Conservation (phyloP, 2,888 invertebrate genomes). For the Melanargia galathea region DNA sequence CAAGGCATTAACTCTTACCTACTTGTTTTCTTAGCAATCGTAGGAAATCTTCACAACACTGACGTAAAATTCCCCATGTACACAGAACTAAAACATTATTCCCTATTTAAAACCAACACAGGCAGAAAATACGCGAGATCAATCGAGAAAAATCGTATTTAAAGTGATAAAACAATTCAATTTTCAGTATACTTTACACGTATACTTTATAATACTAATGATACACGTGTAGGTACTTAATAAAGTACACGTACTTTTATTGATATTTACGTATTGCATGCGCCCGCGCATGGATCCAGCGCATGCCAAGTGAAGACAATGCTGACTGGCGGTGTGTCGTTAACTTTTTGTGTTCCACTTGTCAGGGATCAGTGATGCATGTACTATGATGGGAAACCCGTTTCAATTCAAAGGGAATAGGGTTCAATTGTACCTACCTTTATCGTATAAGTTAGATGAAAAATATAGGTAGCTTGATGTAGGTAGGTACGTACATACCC, state of each 20-base stretch:
- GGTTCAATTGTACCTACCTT: too few species aligned
- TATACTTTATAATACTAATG: too few species aligned
- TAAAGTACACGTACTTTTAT: neutral
- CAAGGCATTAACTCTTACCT: constrained; percentile 11
- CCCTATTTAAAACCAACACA: constrained; percentile 3
- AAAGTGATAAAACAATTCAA: neutral
- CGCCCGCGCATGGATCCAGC: constrained; percentile 39
- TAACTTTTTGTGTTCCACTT: constrained; percentile 33
- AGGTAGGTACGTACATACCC: neutral
- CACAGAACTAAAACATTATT: neutral
- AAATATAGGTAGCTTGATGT: too few species aligned
- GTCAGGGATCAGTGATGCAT: constrained; percentile 30
- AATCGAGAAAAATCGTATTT: neutral
- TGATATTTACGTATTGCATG: constrained; percentile 17
- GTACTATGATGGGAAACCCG: constrained; percentile 26
- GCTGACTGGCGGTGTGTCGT: constrained; percentile 41
- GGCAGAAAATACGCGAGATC: neutral
- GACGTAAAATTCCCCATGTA: neutral
- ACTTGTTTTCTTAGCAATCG: constrained; percentile 22
- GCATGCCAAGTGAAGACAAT: constrained; percentile 29
- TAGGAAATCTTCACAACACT: constrained; percentile 1
- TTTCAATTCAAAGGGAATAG: constrained; percentile 19
- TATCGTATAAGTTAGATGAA: too few species aligned
- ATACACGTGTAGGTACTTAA: too few species aligned
- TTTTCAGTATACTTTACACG: too few species aligned